These are phyloP conservation scores for Ranitomeya variabilis DNA, from an alignment of 2,113 vertebrate species.

Conservation along the genomic window DNA sequence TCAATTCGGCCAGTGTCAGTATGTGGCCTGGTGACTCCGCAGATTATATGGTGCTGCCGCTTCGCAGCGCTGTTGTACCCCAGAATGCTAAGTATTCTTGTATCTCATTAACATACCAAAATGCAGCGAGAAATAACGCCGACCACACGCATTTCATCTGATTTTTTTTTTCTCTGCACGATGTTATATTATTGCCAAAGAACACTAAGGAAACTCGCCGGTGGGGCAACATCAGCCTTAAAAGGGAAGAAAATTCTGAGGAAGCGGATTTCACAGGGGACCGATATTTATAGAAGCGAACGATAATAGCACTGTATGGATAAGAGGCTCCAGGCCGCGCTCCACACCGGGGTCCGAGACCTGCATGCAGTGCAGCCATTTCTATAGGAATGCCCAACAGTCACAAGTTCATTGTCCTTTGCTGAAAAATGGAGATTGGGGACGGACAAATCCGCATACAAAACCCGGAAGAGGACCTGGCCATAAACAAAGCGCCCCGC, in stretches of 20 bases:
- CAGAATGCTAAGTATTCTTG: neutral
- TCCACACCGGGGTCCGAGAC: too few species aligned
- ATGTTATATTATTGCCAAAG: slow-evolving; percentile 70
- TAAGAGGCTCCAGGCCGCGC: neutral
- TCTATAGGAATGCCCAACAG: slow-evolving; percentile 16
- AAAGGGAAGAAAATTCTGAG: slow-evolving; percentile 74
- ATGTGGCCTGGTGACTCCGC: neutral
- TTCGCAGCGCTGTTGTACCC: too few species aligned
- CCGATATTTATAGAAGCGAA: slow-evolving; percentile 78
- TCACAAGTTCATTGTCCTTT: neutral
- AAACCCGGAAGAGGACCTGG: slow-evolving; percentile 36
- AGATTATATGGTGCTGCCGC: neutral
- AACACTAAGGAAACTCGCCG: slow-evolving; percentile 76
- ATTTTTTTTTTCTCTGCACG: slow-evolving; percentile 60
- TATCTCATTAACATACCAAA: slow-evolving; percentile 58
- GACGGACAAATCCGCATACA: slow-evolving; percentile 8
- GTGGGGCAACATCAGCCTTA: slow-evolving; percentile 85
- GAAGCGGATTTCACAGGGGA: slow-evolving; percentile 77
- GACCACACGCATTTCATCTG: slow-evolving; percentile 53
- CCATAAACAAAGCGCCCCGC: neutral
- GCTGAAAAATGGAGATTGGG: slow-evolving; percentile 10
- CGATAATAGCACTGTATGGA: slow-evolving; percentile 66
- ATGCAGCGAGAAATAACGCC: slow-evolving; percentile 59
- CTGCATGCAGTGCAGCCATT: neutral
- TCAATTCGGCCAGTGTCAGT: neutral